Percentiles rank a stretch among this genome's conserved stretches.
Conservation (phyloP, 2,797 vertebrate genomes). For the Acanthurus lineatus region DNA sequence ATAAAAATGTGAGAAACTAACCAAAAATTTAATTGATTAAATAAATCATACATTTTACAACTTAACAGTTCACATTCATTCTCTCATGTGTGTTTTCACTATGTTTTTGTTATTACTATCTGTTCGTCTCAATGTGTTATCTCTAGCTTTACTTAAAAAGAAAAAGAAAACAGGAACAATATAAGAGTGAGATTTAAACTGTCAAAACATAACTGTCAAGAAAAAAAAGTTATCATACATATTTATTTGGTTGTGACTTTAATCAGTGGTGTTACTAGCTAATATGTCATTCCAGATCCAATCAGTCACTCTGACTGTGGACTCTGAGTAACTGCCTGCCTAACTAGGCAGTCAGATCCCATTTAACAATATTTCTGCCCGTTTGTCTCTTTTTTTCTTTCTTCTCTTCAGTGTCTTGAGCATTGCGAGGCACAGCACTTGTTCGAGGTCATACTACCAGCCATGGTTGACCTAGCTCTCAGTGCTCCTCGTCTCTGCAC, state of each 20-base stretch:
- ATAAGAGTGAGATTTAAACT: not conserved
- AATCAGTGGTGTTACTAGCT: slow-evolving; percentile 5
- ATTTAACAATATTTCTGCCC: slow-evolving; percentile 47
- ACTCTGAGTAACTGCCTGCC: slow-evolving; percentile 51
- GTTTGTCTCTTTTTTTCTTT: slow-evolving; percentile 22
- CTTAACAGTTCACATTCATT: too few relatives aligned
- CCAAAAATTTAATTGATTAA: too few relatives aligned
- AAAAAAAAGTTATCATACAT: not conserved
- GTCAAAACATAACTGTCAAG: not conserved
- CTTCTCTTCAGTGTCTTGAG: slow-evolving; percentile 87
- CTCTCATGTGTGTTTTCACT: too few relatives aligned
- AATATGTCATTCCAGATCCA: slow-evolving; percentile 34
- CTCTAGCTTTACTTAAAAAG: too few relatives aligned
- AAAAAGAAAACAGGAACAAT: too few relatives aligned
- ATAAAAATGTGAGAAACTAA: not conserved
- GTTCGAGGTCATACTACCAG: slow-evolving; percentile 89
- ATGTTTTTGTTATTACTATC: too few relatives aligned
- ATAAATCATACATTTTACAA: too few relatives aligned
- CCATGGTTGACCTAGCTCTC: slow-evolving; percentile 92
- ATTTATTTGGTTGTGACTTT: not conserved
- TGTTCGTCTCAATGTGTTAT: too few relatives aligned
- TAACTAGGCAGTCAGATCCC: slow-evolving; percentile 47
- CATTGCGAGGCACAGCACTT: slow-evolving; percentile 88
- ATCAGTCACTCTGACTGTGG: slow-evolving; percentile 45
- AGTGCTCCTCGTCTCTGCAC: slow-evolving; percentile 91